Base-by-base conservation (phyloP, 2,888 invertebrate species). In the Cyclophora punctaria region DNA sequence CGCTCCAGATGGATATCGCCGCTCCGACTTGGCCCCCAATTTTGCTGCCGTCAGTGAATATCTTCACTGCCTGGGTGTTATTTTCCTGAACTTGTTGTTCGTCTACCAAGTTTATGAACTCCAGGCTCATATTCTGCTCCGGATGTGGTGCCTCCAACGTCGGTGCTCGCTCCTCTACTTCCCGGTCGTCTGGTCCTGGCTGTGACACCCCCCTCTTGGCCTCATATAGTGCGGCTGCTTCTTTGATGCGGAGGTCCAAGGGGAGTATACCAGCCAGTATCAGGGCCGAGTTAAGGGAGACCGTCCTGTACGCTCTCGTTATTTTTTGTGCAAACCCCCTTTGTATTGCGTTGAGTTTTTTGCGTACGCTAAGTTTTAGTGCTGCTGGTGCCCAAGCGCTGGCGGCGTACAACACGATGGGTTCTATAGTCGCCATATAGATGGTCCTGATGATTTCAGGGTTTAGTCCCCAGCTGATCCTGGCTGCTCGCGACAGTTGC, bases 281-380 rank as follows among this genome's bases (percentile, higher is more conserved):
- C 37, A 37, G 37, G 4, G 37, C 37, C 37, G 37, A 4, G 5
- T 53, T 52, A 3, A 59, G 51, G 2, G 60, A 61, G 3, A 52
- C 53, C 0, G 60, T 60, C 0, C 53, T 20, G 45, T 56, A 52
- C 0, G 54, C 41, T 41, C 48, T 52, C 0, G 7, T n/a, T 0
- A 58, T 33, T 35, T 56, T 60, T 6, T 55, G 55, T 0, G 47
- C 55, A 20, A 60, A 55, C 0, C 53, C 55, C 2, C 56, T 5
- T n/a, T 60, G 58, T 0, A 55, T 49, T 1, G 33, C 20, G 40
- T 44, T 41, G 0, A 55, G 48, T 5, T 53, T 41, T 7, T 50
- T 42, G 4, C n/a, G 42, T 2, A 7, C n/a, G n/a, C 42, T 3
- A 2, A 42, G 3, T 3, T 42, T 42, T n/a, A 3, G 2, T 3